Evolutionary conservation across 1,140 invertebrate genomes (phyloP).

Genomic region (Macrocentrus cingulum): DNA sequence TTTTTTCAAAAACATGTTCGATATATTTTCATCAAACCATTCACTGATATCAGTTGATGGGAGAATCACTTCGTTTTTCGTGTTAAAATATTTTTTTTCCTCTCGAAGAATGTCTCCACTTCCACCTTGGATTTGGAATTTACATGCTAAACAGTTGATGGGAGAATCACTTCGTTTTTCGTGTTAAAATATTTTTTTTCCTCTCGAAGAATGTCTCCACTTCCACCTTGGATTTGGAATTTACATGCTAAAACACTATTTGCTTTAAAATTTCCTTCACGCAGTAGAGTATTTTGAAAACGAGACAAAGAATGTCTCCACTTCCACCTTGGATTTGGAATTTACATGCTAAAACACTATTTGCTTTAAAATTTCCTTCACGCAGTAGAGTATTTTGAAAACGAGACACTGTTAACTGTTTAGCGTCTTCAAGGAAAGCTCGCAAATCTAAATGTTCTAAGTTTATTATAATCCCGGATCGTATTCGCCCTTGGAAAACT

Average conservation of each 20-base stretch:
- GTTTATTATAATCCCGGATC: slow-evolving; percentile 3
- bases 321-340: too few relatives aligned
- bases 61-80: slow-evolving; percentile 22
- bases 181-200: too few relatives aligned
- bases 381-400: slow-evolving; percentile 13
- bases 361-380: slow-evolving; percentile 24
- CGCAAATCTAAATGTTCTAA: not conserved
- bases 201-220: too few relatives aligned
- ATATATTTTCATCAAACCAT: slow-evolving; percentile 23
- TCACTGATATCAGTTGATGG: slow-evolving; percentile 11
- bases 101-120: slow-evolving; percentile 5
- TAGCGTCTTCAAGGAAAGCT: slow-evolving; percentile 13
- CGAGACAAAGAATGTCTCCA: too few relatives aligned
- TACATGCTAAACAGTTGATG: too few relatives aligned
- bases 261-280: too few relatives aligned
- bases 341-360: too few relatives aligned
- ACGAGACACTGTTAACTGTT: not conserved
- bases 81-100: slow-evolving; percentile 27
- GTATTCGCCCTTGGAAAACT: slow-evolving; percentile 7
- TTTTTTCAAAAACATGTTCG: slow-evolving; percentile 20
- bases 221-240: slow-evolving; percentile 24
- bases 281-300: too few relatives aligned
- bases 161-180: too few relatives aligned
- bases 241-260: slow-evolving; percentile 23
- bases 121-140: too few relatives aligned